These are phyloP conservation scores for Chlorodrepanis virens DNA, from an alignment of 2,113 vertebrate genomes.

Conservation along the genomic window DNA sequence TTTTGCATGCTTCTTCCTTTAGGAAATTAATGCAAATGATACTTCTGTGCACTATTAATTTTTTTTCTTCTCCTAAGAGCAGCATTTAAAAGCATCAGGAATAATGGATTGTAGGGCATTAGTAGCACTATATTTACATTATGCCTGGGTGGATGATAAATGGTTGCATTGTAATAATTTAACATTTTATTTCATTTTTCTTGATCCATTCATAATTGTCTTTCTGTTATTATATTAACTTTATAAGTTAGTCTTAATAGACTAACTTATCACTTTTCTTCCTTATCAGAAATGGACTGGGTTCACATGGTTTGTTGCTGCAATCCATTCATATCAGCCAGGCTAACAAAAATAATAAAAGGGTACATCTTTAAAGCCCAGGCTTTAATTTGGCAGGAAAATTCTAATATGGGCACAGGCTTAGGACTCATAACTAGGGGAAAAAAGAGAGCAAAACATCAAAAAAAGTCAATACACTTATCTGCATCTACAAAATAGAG, in stretches of 20 bases:
- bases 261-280: not conserved
- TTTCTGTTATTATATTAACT: not conserved
- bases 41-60: not conserved
- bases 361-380: not conserved
- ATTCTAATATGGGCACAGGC: not conserved
- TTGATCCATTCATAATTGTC: not conserved
- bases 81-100: not conserved
- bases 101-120: not conserved
- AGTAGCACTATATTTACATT: not conserved
- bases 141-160: not conserved
- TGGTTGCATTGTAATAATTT: not conserved
- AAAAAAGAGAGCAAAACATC: not conserved
- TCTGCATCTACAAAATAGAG: not conserved
- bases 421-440: not conserved
- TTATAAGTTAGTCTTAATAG: not conserved
- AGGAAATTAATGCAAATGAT: not conserved
- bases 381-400: not conserved
- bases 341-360: fast-evolving
- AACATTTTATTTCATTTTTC: not conserved
- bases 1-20: not conserved
- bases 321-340: not conserved
- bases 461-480: not conserved
- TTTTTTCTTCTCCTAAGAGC: not conserved
- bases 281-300: not conserved
- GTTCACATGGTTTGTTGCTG: not conserved